Base-by-base conservation (phyloP, 2,888 invertebrate species). In the Dolichopus griseipennis region DNA sequence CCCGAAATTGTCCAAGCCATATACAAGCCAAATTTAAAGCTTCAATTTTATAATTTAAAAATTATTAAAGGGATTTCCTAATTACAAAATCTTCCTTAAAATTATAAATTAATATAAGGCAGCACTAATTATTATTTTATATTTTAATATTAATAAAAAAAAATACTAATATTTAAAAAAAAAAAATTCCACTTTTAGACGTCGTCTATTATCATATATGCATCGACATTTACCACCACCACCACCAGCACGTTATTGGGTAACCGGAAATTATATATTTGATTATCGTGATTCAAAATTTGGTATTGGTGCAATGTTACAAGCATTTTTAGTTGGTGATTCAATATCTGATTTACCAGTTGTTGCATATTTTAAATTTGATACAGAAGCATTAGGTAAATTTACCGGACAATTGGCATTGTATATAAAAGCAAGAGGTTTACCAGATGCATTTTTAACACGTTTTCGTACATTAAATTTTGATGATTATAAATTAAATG, bases 261-360 rank as follows among this genome's bases (percentile, higher is more conserved):
- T 87, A 0, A 90, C 90, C 0, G 90, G 89, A 37, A 90, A 90
- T 78, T 88, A 89, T 75, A 84, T 90, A 68, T 84, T 89, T 72
- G 90, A 89, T 70, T 87, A 86, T 73, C 85, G 87, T n/a, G 87
- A 88, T 73, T 84, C 85, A 1, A 84, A 85, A 52, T 82, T 85
- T 69, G 85, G 85, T 65, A 85, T 85, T 69, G 87, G 87, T 0
- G 84, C 85, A 3, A 82, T 86, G 80, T 73, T 86, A 21, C 85
- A 87, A 73, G 82, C 87, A 33, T 81, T 89, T 70, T 83, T 87
- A 10, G 84, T 90, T 4, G 90, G 88, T 0, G 88, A 89, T 75
- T 84, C 86, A 0, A 80, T 83, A 61, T 88, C 88, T 0, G 87
- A 88, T 41, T 81, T 88, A 70, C 90, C 90, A 0, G 86, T 86